phyloP scores from a whole-genome alignment of 2,113 vertebrate genomes.

The Rhagologus leucostigma region DNA sequence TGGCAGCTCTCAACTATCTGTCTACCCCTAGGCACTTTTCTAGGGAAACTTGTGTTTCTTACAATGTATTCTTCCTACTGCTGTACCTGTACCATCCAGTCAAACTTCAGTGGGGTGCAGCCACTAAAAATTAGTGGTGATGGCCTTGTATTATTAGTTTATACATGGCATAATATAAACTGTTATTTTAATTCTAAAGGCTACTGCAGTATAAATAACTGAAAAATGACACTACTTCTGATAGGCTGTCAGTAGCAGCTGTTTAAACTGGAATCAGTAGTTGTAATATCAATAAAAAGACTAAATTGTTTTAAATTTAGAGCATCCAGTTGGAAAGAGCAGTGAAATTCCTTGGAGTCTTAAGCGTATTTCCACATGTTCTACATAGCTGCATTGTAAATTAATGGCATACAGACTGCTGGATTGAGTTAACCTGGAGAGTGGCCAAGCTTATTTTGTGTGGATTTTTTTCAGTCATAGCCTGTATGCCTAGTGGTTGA shows the following conservation, averaged over 20 bases:
- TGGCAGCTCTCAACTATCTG: background rate
- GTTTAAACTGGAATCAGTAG: background rate
- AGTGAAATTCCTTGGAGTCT: background rate
- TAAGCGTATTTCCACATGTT: background rate
- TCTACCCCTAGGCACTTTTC: accelerated
- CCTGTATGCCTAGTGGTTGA: background rate
- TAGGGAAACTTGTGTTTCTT: background rate
- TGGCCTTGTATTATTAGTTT: background rate
- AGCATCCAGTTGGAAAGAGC: background rate
- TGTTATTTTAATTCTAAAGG: background rate
- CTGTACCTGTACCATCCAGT: background rate
- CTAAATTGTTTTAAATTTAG: background rate
- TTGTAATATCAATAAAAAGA: background rate
- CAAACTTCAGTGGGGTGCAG: background rate
- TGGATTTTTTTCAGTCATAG: background rate
- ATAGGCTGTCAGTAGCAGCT: background rate
- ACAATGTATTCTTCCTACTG: background rate
- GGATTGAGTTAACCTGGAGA: background rate
- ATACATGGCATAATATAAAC: background rate
- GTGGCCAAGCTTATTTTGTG: background rate
- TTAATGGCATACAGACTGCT: background rate
- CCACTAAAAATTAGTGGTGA: background rate
- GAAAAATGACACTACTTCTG: background rate
- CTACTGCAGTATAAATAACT: background rate
- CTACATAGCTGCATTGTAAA: background rate